Evolutionary conservation across 1,140 invertebrate genomes (phyloP), one percentile per base, ranked within the genome.

Genomic region (Leucophenga varia): DNA sequence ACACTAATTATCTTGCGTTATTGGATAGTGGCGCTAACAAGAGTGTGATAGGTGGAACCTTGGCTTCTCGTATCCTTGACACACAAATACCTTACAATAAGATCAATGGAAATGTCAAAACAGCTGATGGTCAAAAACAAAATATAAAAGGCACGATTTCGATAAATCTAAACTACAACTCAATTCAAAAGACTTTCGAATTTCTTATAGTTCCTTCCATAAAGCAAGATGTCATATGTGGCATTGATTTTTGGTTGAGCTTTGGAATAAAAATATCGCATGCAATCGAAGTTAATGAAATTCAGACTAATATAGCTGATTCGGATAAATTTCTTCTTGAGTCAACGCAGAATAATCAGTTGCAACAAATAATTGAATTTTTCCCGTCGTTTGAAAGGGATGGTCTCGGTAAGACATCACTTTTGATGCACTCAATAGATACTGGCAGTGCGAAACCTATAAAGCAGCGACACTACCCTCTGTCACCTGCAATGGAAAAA

Each of bases 401-500:
- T 30, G n/a, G n/a, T n/a, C n/a, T n/a, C n/a, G n/a, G n/a, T n/a
- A n/a, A n/a, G n/a, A n/a, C n/a, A n/a, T n/a, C n/a, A n/a, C n/a
- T n/a, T n/a, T n/a, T n/a, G n/a, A n/a, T n/a, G n/a, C n/a, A n/a
- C n/a, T n/a, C n/a, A n/a, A n/a, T n/a, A n/a, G n/a, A n/a, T n/a
- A n/a, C n/a, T n/a, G n/a, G n/a, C n/a, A n/a, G n/a, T n/a, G n/a
- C n/a, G n/a, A n/a, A n/a, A n/a, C 28, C 14, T 4, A 35, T 46
- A 4, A 31, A 28, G 16, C 54, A 56, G 19, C 16, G 45, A 36
- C 47, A 45, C 22, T 48, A 43, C 21, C 49, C 49, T 2, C 16
- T 55, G 8, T 47, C 46, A 2, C 46, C 49, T 5, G 46, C 54
- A 30, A 49, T 46, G 9, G 36, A 56, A 40, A 53, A 49, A 22